phyloP scores from a whole-genome alignment of 2,797 vertebrate genomes.

The Myotis findleyi region DNA sequence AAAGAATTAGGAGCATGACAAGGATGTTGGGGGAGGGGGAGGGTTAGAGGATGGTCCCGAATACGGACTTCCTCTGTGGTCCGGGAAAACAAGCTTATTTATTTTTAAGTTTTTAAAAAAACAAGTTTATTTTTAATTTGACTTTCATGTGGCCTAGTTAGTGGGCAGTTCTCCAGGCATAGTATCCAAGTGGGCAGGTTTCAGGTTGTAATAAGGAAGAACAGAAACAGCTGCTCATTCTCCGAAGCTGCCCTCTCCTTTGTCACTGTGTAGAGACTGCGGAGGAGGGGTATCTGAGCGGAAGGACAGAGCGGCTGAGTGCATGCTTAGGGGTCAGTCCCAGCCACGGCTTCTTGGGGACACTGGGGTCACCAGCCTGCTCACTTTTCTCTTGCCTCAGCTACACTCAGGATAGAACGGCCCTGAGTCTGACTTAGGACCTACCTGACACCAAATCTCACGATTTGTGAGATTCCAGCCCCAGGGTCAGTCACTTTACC shows the following conservation, averaged over 20 bases:
- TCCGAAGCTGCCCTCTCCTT: neutral
- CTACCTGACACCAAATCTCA: neutral
- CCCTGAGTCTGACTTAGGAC: neutral
- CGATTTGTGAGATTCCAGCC: neutral
- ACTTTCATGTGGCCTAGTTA: neutral
- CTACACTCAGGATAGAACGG: neutral
- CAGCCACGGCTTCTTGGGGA: neutral
- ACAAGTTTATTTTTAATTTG: slow-evolving; percentile 26
- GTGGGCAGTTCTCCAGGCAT: neutral
- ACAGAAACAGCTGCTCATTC: neutral
- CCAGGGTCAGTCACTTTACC: neutral
- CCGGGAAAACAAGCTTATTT: neutral
- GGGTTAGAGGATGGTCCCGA: neutral
- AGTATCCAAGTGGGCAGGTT: neutral
- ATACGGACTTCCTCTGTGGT: neutral
- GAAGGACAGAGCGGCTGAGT: neutral
- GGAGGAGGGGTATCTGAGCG: neutral
- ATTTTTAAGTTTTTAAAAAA: slow-evolving; percentile 1
- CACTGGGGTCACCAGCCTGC: neutral
- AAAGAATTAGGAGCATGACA: slow-evolving; percentile 35
- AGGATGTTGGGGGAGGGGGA: neutral
- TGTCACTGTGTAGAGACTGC: neutral
- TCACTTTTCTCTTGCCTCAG: neutral
- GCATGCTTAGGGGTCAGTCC: neutral
- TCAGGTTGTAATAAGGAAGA: neutral